Evolutionary conservation across 1,140 invertebrate species (phyloP), one percentile per base, ranked within the genome.

Genomic region (Forficula auricularia): DNA sequence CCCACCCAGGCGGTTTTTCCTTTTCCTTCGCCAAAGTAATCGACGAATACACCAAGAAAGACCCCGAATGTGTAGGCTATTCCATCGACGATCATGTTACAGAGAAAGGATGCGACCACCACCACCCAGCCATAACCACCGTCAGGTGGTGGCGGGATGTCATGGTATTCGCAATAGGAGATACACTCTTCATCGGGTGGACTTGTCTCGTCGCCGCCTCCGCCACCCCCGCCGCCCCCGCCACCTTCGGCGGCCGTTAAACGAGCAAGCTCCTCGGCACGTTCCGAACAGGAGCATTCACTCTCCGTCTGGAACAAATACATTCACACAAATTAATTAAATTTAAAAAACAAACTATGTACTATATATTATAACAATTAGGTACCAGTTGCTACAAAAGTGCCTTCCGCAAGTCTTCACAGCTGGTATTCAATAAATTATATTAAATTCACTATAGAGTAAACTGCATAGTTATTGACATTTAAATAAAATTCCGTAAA

Each of bases 11-110:
- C 84, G 2, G 80, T 81, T 44, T 76, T 87, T 38, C 84, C 85
- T 56, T 83, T 83, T n/a, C 82, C 78, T 54, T 82, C 81, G 36
- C 75, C 73, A 58, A 87, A 96, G 57, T 82, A 78, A 12, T 61
- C 64, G 27, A 85, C 78, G 45, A 95, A 82, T 53, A 84, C 76
- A 12, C 71, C 65, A 3, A 90, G 68, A 63, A 91, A 90, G 52
- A 91, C 77, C 0, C 88, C 88, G 56, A 92, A 94, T 3, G 85
- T 89, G 62, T 92, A 91, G 3, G 86, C 85, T 30, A 92, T 88
- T 46, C 94, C 94, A 59, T 98, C 94, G n/a, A 96, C 88, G 48
- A 98, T 85, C 65, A 98, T 79, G 71, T 98, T 97, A 60, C 90
- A 94, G 73, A 96, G 78, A 62, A 98, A 98, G 7, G 86, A 91